Evolutionary conservation across 2,797 vertebrate genomes (phyloP).

Genomic region (Parotocinclus haroldoi): DNA sequence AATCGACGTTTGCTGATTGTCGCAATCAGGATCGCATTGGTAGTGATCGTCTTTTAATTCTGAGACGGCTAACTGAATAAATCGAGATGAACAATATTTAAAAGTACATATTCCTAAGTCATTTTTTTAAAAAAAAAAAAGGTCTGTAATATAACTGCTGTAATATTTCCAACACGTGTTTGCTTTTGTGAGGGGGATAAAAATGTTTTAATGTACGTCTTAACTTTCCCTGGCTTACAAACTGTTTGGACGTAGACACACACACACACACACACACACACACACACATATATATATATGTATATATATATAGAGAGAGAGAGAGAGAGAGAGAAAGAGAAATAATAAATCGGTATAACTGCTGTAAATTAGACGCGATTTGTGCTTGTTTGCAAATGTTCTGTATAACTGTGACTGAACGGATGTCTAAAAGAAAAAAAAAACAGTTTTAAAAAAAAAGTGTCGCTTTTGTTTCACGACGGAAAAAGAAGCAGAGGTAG

Average conservation of each 20-base stretch:
- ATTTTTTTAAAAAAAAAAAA: too few relatives aligned
- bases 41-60: constrained; percentile 57
- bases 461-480: too few relatives aligned
- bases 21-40: constrained; percentile 58
- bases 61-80: constrained; percentile 54
- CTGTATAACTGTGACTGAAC: constrained; percentile 94
- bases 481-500: too few relatives aligned
- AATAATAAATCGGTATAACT: constrained; percentile 54
- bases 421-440: constrained; percentile 81
- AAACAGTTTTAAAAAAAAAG: too few relatives aligned
- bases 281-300: constrained; percentile 66
- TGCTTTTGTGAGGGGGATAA: constrained; percentile 66
- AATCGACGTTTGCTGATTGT: constrained; percentile 57
- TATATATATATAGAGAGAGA: constrained; percentile 59
- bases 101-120: constrained; percentile 69
- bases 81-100: constrained; percentile 55
- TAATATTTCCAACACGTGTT: constrained; percentile 72
- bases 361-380: constrained; percentile 93
- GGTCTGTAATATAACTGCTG: constrained; percentile 77
- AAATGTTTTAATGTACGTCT: too few relatives aligned
- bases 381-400: constrained; percentile 92
- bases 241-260: too few relatives aligned
- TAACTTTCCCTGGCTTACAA: constrained; percentile 74
- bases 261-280: too few relatives aligned
- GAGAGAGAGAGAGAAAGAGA: too few relatives aligned